These are phyloP conservation scores for Calameuta pallipes DNA, from an alignment of 2,888 invertebrate species.

Conservation along the genomic window DNA sequence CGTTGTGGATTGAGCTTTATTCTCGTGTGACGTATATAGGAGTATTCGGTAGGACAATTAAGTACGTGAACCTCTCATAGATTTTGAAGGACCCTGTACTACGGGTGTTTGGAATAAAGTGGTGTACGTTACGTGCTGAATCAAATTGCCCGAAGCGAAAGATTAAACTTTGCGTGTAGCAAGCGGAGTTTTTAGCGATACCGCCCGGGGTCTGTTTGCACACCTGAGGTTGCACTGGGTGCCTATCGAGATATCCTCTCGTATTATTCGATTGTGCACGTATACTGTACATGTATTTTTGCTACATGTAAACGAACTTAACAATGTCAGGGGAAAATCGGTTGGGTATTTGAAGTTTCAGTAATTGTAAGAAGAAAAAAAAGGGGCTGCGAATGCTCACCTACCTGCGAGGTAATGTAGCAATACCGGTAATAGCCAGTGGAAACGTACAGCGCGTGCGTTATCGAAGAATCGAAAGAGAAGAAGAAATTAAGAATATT, in stretches of 20 bases:
- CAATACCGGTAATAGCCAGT: neutral
- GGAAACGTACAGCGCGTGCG: neutral
- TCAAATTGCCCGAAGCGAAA: constrained; percentile 52
- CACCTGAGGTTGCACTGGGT: constrained; percentile 51
- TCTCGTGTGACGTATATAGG: too few species aligned
- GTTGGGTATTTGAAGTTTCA: neutral
- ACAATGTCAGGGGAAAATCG: neutral
- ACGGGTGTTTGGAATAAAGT: constrained; percentile 9
- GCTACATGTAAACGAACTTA: neutral
- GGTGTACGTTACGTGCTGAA: constrained; percentile 34
- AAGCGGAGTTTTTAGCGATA: constrained; percentile 52
- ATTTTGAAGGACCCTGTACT: too few species aligned
- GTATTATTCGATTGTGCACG: constrained; percentile 9
- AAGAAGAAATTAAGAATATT: neutral
- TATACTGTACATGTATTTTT: neutral
- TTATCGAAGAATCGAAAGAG: too few species aligned
- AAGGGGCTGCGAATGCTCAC: neutral
- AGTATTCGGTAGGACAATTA: too few species aligned
- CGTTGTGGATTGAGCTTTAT: too few species aligned
- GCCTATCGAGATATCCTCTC: constrained; percentile 17
- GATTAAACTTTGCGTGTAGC: constrained; percentile 56
- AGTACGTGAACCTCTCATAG: too few species aligned
- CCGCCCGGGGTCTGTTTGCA: constrained; percentile 62
- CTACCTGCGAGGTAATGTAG: neutral
- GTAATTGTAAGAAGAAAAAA: neutral